Conservation (phyloP, 1,140 invertebrate genomes). For the Aplysia californica region DNA sequence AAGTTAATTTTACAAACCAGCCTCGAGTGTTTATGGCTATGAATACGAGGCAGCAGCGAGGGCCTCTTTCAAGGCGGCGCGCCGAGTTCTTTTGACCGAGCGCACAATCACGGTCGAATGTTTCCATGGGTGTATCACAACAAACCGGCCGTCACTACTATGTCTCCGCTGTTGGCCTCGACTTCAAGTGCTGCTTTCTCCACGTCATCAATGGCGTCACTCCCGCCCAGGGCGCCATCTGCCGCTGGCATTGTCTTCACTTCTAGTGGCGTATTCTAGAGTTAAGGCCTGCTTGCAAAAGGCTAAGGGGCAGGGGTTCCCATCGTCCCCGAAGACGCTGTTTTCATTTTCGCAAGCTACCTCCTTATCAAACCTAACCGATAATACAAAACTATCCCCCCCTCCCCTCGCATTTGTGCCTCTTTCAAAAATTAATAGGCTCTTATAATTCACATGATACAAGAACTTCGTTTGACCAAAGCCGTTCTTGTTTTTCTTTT, state of each 20-base stretch:
- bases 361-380: too few relatives aligned
- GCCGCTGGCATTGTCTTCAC: not conserved
- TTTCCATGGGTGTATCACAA: not conserved
- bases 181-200: not conserved
- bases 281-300: too few relatives aligned
- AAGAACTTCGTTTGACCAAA: too few relatives aligned
- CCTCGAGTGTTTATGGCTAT: not conserved
- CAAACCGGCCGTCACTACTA: not conserved
- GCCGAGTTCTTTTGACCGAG: not conserved
- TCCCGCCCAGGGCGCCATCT: constrained; percentile 5
- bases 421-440: too few relatives aligned
- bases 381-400: too few relatives aligned
- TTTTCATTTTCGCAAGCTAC: too few relatives aligned
- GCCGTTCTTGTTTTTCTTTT: too few relatives aligned
- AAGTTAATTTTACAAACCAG: constrained; percentile 16
- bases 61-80: not conserved
- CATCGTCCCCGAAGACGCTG: too few relatives aligned
- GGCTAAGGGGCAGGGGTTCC: too few relatives aligned
- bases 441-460: too few relatives aligned
- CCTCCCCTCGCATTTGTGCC: too few relatives aligned
- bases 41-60: not conserved
- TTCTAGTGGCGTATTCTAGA: too few relatives aligned
- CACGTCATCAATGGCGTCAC: constrained; percentile 15
- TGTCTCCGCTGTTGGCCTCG: not conserved
- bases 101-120: constrained; percentile 3